These are phyloP conservation scores for Caenorhabditis angaria DNA, from an alignment of 2,888 invertebrate genomes.

Conservation along the genomic window DNA sequence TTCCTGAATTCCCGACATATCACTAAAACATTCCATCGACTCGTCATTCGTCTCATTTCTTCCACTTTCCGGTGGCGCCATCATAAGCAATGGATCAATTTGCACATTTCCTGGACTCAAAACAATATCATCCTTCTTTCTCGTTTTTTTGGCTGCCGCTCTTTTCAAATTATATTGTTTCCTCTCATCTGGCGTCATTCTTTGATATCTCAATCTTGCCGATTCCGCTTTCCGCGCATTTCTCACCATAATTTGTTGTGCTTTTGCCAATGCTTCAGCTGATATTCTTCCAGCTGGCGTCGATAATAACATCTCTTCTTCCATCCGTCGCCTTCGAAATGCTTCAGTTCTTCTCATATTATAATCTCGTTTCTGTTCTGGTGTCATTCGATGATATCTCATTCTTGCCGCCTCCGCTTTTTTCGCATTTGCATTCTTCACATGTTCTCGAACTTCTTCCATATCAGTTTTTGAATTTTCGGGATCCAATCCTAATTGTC, in stretches of 20 bases:
- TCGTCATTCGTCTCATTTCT: neutral
- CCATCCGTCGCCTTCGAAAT: conserved; percentile 59
- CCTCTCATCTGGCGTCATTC: conserved; percentile 53
- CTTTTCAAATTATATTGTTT: conserved; percentile 35
- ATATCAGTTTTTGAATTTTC: conserved; percentile 34
- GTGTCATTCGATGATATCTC: conserved; percentile 57
- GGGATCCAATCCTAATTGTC: conserved; percentile 48
- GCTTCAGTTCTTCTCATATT: conserved; percentile 68
- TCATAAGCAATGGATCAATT: neutral
- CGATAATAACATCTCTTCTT: conserved; percentile 66
- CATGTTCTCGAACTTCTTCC: conserved; percentile 55
- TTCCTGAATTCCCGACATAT: conserved; percentile 4
- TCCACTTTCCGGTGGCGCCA: neutral
- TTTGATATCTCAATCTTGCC: conserved; percentile 49
- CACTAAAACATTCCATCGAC: neutral
- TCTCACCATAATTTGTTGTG: conserved; percentile 55
- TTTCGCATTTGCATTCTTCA: conserved; percentile 61
- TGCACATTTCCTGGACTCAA: neutral
- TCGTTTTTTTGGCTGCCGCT: conserved; percentile 22
- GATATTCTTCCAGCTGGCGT: conserved; percentile 64
- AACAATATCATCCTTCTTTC: neutral
- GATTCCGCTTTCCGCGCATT: conserved; percentile 57
- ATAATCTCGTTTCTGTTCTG: conserved; percentile 66
- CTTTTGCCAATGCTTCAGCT: conserved; percentile 46
- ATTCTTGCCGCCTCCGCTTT: conserved; percentile 60